These are phyloP conservation scores for Spea multiplicata DNA, from an alignment of 2,113 vertebrate genomes.

Conservation along the genomic window DNA sequence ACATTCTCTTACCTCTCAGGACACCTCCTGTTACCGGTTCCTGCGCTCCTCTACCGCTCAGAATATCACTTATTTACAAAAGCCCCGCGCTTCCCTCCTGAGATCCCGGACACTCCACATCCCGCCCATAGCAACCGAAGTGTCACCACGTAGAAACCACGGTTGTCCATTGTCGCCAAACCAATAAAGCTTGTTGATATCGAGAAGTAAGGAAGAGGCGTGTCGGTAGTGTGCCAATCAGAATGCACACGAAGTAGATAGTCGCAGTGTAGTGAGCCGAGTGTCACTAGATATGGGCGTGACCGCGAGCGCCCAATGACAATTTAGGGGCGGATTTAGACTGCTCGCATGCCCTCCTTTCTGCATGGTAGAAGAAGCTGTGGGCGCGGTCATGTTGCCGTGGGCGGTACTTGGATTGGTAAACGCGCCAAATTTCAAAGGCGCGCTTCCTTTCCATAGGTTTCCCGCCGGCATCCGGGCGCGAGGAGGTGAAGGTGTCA, in stretches of 20 bases:
- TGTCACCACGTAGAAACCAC: neutral
- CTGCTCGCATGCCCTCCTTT: no score
- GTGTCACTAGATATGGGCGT: no score
- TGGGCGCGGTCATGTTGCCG: neutral
- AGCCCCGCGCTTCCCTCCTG: neutral
- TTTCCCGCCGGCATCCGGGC: constrained; percentile 37
- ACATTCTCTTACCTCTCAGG: neutral
- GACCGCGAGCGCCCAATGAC: no score
- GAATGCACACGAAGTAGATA: no score
- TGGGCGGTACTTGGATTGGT: neutral
- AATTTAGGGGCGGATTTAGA: no score
- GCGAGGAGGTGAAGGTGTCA: neutral
- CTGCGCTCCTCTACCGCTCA: neutral
- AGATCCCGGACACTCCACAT: neutral
- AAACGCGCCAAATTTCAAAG: constrained; percentile 46
- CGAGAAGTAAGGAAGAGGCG: neutral
- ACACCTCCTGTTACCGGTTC: no score
- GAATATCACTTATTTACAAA: neutral
- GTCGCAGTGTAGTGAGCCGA: neutral
- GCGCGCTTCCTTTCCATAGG: constrained; percentile 28
- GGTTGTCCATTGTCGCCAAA: neutral
- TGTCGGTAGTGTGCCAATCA: no score
- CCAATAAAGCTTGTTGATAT: constrained; percentile 24
- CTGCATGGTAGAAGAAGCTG: neutral
- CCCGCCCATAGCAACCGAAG: constrained; percentile 20